Percentiles rank a stretch among this genome's conserved stretches.
These are phyloP conservation scores for Choristoneura rosaceana DNA, from an alignment of 2,888 invertebrate species.

Conservation along the genomic window DNA sequence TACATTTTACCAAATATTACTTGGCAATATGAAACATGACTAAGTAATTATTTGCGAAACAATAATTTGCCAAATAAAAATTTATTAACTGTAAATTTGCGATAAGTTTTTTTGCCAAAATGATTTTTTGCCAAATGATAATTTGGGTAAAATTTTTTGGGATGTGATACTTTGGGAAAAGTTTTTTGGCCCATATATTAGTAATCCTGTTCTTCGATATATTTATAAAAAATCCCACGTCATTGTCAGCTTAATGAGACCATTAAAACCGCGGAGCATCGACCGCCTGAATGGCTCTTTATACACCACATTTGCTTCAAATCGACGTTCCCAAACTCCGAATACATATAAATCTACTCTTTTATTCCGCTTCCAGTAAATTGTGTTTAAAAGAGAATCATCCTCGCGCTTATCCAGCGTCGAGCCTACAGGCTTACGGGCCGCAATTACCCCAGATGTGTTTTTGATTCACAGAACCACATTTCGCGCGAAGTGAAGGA, in stretches of 20 bases:
- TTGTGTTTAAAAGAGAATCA: slow-evolving; percentile 32
- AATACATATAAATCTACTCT: slow-evolving; percentile 19
- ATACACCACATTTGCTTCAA: background rate
- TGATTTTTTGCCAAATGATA: too few species aligned
- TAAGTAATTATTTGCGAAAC: too few species aligned
- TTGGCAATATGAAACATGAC: too few species aligned
- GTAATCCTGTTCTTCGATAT: too few species aligned
- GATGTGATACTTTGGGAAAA: too few species aligned
- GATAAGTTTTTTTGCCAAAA: too few species aligned
- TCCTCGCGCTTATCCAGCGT: slow-evolving; percentile 14
- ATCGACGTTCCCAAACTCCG: background rate
- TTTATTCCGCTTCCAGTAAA: slow-evolving; percentile 31
- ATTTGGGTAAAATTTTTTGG: too few species aligned
- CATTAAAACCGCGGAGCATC: background rate
- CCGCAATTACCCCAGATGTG: slow-evolving; percentile 38
- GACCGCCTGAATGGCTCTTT: background rate
- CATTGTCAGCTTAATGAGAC: background rate
- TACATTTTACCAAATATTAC: too few species aligned
- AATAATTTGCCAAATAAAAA: too few species aligned
- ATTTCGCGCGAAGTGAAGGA: slow-evolving; percentile 2
- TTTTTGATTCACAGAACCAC: slow-evolving; percentile 32
- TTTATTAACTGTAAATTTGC: too few species aligned
- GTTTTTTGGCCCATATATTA: too few species aligned
- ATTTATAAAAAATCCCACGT: slow-evolving; percentile 46
- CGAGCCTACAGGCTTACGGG: slow-evolving; percentile 25